Percentiles rank a stretch among this genome's conserved stretches.
Evolutionary conservation across 2,113 vertebrate genomes (phyloP).

Genomic region (Vulpes vulpes): DNA sequence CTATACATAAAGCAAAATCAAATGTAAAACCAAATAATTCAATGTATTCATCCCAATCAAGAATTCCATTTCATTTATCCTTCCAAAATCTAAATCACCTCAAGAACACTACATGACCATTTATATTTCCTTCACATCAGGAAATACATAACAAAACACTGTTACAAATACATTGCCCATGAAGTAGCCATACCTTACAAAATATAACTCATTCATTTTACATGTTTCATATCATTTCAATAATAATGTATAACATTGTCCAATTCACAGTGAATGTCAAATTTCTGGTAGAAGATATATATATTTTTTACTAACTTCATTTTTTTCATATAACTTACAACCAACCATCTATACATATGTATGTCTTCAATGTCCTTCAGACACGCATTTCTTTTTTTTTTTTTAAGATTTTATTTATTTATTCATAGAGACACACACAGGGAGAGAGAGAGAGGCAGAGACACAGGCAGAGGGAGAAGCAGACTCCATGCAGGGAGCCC

Average conservation of each 20-base stretch:
- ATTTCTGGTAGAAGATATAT: conserved; percentile 61
- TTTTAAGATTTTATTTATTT: no score
- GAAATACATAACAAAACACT: conserved; percentile 64
- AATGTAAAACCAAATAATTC: conserved; percentile 66
- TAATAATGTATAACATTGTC: conserved; percentile 66
- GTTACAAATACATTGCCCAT: background rate
- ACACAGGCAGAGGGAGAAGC: no score
- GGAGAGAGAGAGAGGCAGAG: no score
- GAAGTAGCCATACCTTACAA: conserved; percentile 60
- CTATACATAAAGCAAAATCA: conserved; percentile 58
- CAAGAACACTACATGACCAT: conserved; percentile 38
- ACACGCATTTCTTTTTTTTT: background rate
- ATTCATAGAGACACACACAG: no score
- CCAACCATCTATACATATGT: background rate
- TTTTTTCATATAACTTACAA: conserved; percentile 30
- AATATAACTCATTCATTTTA: conserved; percentile 73
- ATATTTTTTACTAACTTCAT: conserved; percentile 46
- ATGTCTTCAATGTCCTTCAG: conserved; percentile 13
- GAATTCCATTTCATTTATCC: conserved; percentile 72
- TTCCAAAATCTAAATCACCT: conserved; percentile 60
- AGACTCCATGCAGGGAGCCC: no score
- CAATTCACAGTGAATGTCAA: conserved; percentile 69
- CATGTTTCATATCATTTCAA: conserved; percentile 73
- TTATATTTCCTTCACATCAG: conserved; percentile 63
- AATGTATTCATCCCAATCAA: conserved; percentile 72